phyloP scores from a whole-genome alignment of 2,888 invertebrate species.

The Hemistola chrysoprasaria region DNA sequence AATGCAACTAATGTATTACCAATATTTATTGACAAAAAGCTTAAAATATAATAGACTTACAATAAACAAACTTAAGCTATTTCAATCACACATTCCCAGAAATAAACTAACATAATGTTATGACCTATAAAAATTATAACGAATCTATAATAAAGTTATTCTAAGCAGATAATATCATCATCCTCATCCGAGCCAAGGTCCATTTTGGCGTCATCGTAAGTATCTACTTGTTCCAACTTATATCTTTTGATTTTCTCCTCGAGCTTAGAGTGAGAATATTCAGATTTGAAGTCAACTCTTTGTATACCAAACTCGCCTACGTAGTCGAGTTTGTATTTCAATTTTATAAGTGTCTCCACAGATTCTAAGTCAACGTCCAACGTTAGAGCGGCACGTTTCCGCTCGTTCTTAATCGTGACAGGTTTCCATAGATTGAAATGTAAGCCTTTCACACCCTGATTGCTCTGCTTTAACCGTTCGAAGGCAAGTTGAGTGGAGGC shows the following conservation, averaged over 20 bases:
- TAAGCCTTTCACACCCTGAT: conserved; percentile 58
- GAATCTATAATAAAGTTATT: conserved; percentile 21
- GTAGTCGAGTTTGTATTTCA: conserved; percentile 55
- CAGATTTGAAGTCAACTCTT: conserved; percentile 38
- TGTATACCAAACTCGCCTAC: conserved; percentile 31
- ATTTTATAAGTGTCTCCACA: conserved; percentile 47
- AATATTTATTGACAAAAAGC: too few relatives aligned
- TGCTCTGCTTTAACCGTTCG: conserved; percentile 53
- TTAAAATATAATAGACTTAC: too few relatives aligned
- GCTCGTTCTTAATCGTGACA: conserved; percentile 8
- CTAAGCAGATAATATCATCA: conserved; percentile 41
- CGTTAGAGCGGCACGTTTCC: conserved; percentile 28
- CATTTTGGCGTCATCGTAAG: conserved; percentile 66
- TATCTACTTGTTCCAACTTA: conserved; percentile 55
- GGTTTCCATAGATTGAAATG: conserved; percentile 61
- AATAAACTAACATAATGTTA: too few relatives aligned
- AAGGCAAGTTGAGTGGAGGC: conserved; percentile 30
- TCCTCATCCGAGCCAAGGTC: conserved; percentile 55
- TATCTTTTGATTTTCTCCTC: conserved; percentile 45
- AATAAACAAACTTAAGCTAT: too few relatives aligned
- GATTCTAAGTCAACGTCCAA: conserved; percentile 63
- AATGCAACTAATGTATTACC: too few relatives aligned
- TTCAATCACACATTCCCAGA: too few relatives aligned
- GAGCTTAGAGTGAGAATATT: conserved; percentile 39
- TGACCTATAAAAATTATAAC: too few relatives aligned